These are phyloP conservation scores for Mactromeris polynyma DNA, from an alignment of 2,888 invertebrate species.

Conservation along the genomic window DNA sequence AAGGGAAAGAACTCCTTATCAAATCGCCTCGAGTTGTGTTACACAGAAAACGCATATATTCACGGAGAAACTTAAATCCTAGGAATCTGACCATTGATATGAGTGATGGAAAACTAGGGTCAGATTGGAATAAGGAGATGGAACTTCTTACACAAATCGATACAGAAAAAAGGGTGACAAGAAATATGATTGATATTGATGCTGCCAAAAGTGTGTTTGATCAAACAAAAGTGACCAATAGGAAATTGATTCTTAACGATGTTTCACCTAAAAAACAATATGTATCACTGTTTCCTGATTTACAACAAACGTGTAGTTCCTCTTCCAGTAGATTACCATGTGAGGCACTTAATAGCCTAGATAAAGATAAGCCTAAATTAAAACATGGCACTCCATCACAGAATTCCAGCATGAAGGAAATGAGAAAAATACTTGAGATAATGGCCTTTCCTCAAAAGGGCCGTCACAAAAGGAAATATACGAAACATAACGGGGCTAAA, in stretches of 20 bases:
- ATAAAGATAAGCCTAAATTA: too few species aligned
- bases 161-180: conserved; percentile 55
- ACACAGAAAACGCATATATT: conserved; percentile 15
- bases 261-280: not conserved
- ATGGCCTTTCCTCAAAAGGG: too few species aligned
- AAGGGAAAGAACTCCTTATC: conserved; percentile 57
- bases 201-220: not conserved
- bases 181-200: conserved; percentile 58
- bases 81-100: conserved; percentile 44
- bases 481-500: too few species aligned
- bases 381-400: too few species aligned
- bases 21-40: conserved; percentile 57
- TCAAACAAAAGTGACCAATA: not conserved
- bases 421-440: too few species aligned
- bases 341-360: too few species aligned
- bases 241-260: not conserved
- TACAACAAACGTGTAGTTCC: too few species aligned
- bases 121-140: conserved; percentile 38
- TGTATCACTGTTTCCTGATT: not conserved
- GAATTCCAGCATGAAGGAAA: too few species aligned
- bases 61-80: conserved; percentile 14
- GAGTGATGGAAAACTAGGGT: conserved; percentile 38
- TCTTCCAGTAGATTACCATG: too few species aligned
- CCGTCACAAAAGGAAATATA: too few species aligned
- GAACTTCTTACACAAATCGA: conserved; percentile 52